These are phyloP conservation scores for Myiotriccus ornatus DNA, from an alignment of 2,797 vertebrate genomes.

Conservation along the genomic window DNA sequence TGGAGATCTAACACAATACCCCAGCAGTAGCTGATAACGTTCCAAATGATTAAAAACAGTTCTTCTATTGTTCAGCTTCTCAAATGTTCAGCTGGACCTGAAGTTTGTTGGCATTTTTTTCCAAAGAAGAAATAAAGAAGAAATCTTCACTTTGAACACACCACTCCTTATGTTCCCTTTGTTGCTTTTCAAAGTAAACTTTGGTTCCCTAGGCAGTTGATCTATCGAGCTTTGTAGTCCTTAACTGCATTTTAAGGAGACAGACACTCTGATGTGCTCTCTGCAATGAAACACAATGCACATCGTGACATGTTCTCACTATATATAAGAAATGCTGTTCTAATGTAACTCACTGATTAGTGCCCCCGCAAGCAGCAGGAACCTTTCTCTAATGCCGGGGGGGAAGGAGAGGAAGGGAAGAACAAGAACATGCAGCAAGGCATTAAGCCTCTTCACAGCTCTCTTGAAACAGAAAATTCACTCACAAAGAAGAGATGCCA, in stretches of 20 bases:
- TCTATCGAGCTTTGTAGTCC: not conserved
- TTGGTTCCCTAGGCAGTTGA: not conserved
- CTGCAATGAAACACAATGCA: not conserved
- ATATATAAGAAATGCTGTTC: not conserved
- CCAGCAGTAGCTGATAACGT: not conserved
- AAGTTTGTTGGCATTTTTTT: not conserved
- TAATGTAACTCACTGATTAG: not conserved
- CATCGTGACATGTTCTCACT: not conserved
- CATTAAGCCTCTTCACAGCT: not conserved
- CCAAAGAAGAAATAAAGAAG: not conserved
- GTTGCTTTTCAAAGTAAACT: not conserved
- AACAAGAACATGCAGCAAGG: not conserved
- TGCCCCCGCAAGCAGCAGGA: not conserved
- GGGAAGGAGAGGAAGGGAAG: not conserved
- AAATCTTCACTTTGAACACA: not conserved
- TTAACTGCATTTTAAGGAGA: not conserved
- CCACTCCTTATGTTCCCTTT: not conserved
- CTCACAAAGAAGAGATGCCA: not conserved
- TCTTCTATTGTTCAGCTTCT: not conserved
- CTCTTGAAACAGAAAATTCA: conserved; percentile 10
- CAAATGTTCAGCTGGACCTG: not conserved
- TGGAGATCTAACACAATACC: not conserved
- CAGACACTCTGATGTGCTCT: not conserved
- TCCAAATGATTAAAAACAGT: not conserved
- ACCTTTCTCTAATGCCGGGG: not conserved